A percentile compares a stretch with the other conserved stretches of the same genome.
Conservation (phyloP, 2,797 vertebrate genomes). For the Garrulus glandarius region DNA sequence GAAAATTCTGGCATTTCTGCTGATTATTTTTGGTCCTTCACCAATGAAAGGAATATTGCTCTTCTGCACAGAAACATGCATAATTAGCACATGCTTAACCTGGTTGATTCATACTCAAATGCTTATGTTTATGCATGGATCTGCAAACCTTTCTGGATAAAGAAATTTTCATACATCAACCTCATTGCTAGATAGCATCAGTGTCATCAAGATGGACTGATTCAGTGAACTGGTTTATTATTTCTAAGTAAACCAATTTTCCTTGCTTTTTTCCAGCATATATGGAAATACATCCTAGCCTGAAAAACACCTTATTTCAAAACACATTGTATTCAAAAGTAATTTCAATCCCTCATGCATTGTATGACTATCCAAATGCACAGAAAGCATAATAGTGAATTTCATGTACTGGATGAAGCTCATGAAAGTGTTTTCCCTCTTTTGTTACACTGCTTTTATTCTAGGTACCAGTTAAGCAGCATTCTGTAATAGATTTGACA, state of each 20-base stretch:
- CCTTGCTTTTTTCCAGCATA: not conserved
- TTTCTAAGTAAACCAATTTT: not conserved
- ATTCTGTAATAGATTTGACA: not conserved
- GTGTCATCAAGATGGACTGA: not conserved
- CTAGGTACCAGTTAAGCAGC: not conserved
- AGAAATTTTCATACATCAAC: not conserved
- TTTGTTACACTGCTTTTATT: not conserved
- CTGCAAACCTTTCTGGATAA: not conserved
- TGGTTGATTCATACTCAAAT: not conserved
- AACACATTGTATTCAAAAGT: not conserved
- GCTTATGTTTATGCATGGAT: not conserved
- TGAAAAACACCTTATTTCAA: not conserved
- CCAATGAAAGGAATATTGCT: not conserved
- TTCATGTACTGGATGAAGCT: not conserved
- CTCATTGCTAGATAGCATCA: not conserved
- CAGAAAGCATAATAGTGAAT: not conserved
- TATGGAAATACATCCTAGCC: not conserved
- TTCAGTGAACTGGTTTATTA: slow-evolving; percentile 9
- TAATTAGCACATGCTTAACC: not conserved
- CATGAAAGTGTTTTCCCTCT: not conserved
- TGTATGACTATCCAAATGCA: not conserved
- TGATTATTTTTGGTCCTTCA: not conserved
- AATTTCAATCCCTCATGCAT: not conserved
- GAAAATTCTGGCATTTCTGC: not conserved
- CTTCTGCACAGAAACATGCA: not conserved